phyloP scores from a whole-genome alignment of 2,888 invertebrate species.

The Cistogaster globosa region DNA sequence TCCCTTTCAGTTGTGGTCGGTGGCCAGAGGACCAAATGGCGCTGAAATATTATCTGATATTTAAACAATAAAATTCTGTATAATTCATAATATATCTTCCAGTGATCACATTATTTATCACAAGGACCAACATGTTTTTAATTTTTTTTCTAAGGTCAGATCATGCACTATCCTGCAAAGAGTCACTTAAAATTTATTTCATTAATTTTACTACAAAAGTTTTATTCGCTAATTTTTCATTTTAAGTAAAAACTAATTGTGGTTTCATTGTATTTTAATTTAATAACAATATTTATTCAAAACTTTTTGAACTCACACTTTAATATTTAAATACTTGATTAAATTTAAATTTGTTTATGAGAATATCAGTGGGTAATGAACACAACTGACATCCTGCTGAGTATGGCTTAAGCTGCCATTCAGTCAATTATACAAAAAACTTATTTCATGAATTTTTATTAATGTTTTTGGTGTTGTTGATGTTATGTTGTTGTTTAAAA shows the following conservation, averaged over 20 bases:
- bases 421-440: neutral
- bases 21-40: too few species aligned
- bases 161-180: too few species aligned
- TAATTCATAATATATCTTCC: too few species aligned
- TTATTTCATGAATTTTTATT: neutral
- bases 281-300: neutral
- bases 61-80: too few species aligned
- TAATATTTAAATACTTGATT: constrained; percentile 1
- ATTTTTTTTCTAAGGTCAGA: too few species aligned
- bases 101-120: too few species aligned
- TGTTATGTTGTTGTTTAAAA: neutral
- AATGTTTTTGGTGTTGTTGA: neutral
- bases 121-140: too few species aligned
- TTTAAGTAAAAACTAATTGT: neutral
- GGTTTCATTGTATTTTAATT: neutral
- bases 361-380: constrained; percentile 15
- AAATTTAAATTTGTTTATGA: constrained; percentile 13
- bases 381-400: constrained; percentile 48
- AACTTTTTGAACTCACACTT: neutral
- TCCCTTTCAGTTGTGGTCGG: too few species aligned
- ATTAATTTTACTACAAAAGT: too few species aligned
- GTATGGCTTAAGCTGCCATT: constrained; percentile 45
- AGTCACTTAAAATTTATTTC: too few species aligned
- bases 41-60: too few species aligned
- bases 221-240: too few species aligned